phyloP scores from a whole-genome alignment of 1,140 invertebrate species.

The Batillaria attramentaria region DNA sequence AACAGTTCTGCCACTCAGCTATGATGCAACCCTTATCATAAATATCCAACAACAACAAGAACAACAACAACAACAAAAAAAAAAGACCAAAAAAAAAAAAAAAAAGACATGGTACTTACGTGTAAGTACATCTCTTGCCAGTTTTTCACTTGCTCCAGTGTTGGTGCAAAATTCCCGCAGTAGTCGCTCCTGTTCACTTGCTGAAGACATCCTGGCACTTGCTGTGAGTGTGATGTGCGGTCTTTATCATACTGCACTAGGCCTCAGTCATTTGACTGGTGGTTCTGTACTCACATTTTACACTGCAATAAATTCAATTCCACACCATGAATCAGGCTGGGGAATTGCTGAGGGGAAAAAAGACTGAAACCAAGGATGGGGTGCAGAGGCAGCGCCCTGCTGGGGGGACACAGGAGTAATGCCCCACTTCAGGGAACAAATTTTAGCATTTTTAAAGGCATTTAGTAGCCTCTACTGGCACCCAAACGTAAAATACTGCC shows the following conservation, averaged over 20 bases:
- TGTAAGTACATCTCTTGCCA: conserved; percentile 34
- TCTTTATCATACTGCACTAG: background rate
- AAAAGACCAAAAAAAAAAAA: background rate
- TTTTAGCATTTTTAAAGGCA: no score
- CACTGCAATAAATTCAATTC: background rate
- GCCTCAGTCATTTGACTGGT: background rate
- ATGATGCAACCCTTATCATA: background rate
- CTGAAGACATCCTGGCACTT: background rate
- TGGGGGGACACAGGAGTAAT: no score
- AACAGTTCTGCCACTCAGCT: background rate
- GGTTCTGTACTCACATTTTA: background rate
- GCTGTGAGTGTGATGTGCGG: conserved; percentile 9
- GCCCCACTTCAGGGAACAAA: no score
- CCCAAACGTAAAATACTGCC: no score
- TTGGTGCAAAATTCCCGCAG: conserved; percentile 38
- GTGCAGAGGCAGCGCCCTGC: no score
- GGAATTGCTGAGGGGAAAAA: no score
- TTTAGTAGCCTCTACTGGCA: no score
- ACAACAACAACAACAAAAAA: background rate
- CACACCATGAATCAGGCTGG: background rate
- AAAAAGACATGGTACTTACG: no score
- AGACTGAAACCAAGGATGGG: no score
- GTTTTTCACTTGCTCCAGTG: conserved; percentile 26
- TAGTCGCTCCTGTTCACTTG: conserved; percentile 24
- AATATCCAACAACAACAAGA: background rate